Evolutionary conservation across 2,888 invertebrate genomes (phyloP).

Genomic region (Ophion costatus): DNA sequence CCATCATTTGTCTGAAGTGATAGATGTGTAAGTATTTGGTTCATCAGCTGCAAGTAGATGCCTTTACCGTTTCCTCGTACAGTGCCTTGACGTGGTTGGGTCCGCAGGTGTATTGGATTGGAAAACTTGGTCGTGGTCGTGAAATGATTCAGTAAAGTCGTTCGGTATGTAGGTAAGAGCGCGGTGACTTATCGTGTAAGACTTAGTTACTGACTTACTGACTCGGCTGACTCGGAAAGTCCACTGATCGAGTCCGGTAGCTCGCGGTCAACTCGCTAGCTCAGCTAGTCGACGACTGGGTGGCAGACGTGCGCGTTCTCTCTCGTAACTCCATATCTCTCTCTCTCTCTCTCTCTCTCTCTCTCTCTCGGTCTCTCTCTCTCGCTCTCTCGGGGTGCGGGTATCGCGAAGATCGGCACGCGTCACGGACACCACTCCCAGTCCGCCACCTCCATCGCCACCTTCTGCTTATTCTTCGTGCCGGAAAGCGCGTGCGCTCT

Average conservation of each 20-base stretch:
- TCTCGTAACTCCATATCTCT: constrained; percentile 63
- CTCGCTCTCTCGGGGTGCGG: constrained; percentile 69
- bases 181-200: neutral
- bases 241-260: constrained; percentile 55
- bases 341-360: constrained; percentile 40
- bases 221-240: constrained; percentile 70
- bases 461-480: neutral
- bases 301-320: constrained; percentile 60
- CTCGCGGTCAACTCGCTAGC: constrained; percentile 55
- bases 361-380: constrained; percentile 61
- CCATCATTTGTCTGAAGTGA: constrained; percentile 1
- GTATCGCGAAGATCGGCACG: constrained; percentile 72
- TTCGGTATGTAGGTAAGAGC: neutral
- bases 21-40: neutral
- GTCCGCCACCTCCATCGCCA: constrained; percentile 65
- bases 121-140: too few relatives aligned
- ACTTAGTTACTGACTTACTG: constrained; percentile 72
- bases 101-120: too few relatives aligned
- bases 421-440: constrained; percentile 72
- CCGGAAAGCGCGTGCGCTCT: constrained; percentile 44
- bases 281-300: constrained; percentile 61
- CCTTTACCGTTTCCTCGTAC: too few relatives aligned
- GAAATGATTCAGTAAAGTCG: too few relatives aligned
- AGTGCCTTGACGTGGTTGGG: too few relatives aligned
- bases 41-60: too few relatives aligned